Evolutionary conservation across 2,797 vertebrate species (phyloP), one percentile per base, ranked within the genome.

Genomic region (Lepus townsendii): DNA sequence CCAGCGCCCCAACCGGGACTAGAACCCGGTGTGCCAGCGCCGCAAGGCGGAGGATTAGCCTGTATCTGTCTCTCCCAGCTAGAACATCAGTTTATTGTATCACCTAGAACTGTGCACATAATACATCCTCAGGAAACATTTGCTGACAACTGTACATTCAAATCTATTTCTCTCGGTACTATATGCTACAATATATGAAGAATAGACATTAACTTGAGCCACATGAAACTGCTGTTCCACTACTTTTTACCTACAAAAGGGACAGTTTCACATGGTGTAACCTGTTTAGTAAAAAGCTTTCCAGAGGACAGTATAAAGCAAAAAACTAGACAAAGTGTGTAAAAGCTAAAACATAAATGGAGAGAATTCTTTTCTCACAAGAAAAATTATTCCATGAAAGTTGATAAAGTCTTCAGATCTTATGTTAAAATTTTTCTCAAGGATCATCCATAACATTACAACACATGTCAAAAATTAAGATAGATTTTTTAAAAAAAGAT

Each of bases 331-430:
- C 32, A 87, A 4, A 69, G 38, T 88, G 3, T 84, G 47, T 83
- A 30, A 92, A 93, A 86, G 50, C 63, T 57, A 50, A 66, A 42
- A 83, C 14, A 77, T 19, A 94, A 95, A 73, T 13, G 9, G 63
- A 93, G 17, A 35, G 35, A 60, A 47, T 76, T 73, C 7, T 77
- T 71, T 96, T 71, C 69, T 88, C 26, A 19, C 54, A 72, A 71
- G 66, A 83, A 78, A 86, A 72, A 63, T 26, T 63, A 78, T 62
- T 62, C 35, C 24, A 83, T 57, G 24, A 32, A 79, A 73, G 32
- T 52, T 75, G 50, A 26, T 71, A 69, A 73, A 95, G 32, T 3
- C 38, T 73, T 63, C 71, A 42, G 38, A 38, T 19, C 6, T 11
- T 82, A 62, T 10, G 19, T 10, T 54, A 50, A 80, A 12, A 80